These are phyloP conservation scores for Desoria tigrina DNA, from an alignment of 2,888 invertebrate genomes.

Conservation along the genomic window DNA sequence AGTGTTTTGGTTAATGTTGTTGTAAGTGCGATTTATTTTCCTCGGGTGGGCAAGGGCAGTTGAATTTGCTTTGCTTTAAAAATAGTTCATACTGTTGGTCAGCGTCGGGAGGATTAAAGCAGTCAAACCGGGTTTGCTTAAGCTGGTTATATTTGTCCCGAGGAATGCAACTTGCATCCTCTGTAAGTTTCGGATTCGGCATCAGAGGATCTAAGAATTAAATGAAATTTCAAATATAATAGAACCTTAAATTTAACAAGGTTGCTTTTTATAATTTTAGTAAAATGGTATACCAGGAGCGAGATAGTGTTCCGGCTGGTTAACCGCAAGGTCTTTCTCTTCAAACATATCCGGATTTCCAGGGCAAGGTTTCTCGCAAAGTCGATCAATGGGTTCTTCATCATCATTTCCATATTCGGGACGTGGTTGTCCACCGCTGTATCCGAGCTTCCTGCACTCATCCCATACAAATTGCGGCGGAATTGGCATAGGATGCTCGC, in stretches of 20 bases:
- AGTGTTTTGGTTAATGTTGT: too few species aligned
- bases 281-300: conserved; percentile 36
- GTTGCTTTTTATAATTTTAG: neutral
- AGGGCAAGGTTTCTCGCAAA: conserved; percentile 49
- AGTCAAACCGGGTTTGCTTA: conserved; percentile 48
- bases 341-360: conserved; percentile 53
- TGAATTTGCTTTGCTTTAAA: conserved; percentile 43
- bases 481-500: conserved; percentile 43
- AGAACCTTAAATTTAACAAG: neutral
- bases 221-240: neutral
- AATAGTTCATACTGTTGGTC: conserved; percentile 43
- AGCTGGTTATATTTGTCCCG: conserved; percentile 45
- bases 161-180: conserved; percentile 43
- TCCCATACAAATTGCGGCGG: conserved; percentile 49
- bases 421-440: conserved; percentile 43
- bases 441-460: conserved; percentile 44
- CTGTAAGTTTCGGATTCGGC: conserved; percentile 45
- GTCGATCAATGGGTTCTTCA: conserved; percentile 41
- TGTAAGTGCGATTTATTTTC: neutral
- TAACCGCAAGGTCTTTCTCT: conserved; percentile 46
- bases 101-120: conserved; percentile 45
- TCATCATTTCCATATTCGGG: conserved; percentile 34
- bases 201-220: conserved; percentile 40
- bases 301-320: conserved; percentile 45
- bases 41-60: conserved; percentile 47